Base-by-base conservation (phyloP, 2,888 invertebrate genomes). In the Zaprionus lineosus region DNA sequence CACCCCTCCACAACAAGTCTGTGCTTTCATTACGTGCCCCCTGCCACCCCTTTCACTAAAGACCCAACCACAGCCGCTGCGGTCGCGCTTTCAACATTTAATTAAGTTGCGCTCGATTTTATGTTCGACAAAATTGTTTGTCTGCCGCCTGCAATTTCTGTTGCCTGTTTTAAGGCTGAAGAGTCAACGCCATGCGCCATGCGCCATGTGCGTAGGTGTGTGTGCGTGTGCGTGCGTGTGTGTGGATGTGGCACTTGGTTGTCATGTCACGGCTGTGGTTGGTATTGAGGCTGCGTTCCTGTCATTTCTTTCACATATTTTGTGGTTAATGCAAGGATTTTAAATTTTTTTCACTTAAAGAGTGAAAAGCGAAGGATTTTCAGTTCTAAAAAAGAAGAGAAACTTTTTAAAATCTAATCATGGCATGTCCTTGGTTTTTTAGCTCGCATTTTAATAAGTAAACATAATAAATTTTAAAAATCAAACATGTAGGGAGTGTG, bases 101-200 rank as follows among this genome's bases (percentile, higher is more conserved):
- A 85, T 82, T 82, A 82, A 82, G 85, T 82, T 82, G 81, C 70
- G 83, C 83, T 75, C 73, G 69, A 84, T 84, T 81, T 84, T 83
- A 78, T 81, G 79, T 77, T 78, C 68, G 66, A 74, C 78, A 71
- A 84, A 79, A 79, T 71, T 70, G 78, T 77, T 71, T 74, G 74
- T 67, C 73, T 83, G 55, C 55, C 39, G 53, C 53, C 53, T 70
- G 52, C 51, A 62, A 58, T 71, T 57, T 33, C 26, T 57, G 46
- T 40, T 53, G 50, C 63, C 63, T 43, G 52, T 61, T 71, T 61
- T 50, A 33, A 56, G 39, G 40, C 46, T 58, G 53, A 46, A 60
- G 64, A 68, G 70, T 63, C 69, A 60, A 60, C 59, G 47, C 40
- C n/a, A n/a, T 56, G 58, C 34, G 57, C n/a, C n/a, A n/a, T n/a